Base-by-base conservation (phyloP, 2,113 vertebrate genomes). In the Empidonax traillii region DNA sequence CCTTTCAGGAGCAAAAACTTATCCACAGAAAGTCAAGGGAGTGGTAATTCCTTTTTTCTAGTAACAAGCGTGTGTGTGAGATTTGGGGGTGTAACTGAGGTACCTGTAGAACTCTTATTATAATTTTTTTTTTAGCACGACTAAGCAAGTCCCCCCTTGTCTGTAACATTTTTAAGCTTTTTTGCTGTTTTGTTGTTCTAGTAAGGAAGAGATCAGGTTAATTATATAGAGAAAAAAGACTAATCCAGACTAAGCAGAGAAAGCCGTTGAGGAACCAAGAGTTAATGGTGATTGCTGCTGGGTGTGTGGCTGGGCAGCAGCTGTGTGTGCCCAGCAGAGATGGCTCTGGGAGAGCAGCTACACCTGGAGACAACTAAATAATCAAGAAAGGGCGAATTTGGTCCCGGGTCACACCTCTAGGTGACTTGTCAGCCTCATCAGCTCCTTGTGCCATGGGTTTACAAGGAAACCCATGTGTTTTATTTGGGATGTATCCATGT, bases 111-210 rank as follows among this genome's bases (percentile, higher is more conserved):
- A 5, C 28, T 23, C 33, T 30, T 10, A 1, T 8, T 49, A 10
- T 13, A 21, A 58, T 11, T 3, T 44, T 7, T 8, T 4, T 8
- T 4, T 44, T n/a, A 43, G 18, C 6, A 0, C 8, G 24, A 28
- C 52, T 8, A 43, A 73, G 53, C 39, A 63, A 33, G 2, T 21
- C 28, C 16, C 12, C 28, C 53, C 28, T 16, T 35, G 14, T 63
- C 35, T 16, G 2, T 41, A 3, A 19, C 44, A 18, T 44, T 84
- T 74, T 83, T 28, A 56, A 86, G 23, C 51, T 58, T 13, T 5
- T 58, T 76, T 67, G 5, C 14, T 62, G 33, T 7, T 33, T 4
- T 14, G 37, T 78, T 67, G 18, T 19, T 80, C 62, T 13, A 3
- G 43, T 22, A 47, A 53, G 46, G 30, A 43, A 41, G 37, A 33